Evolutionary conservation across 30 jellyfish, hydroid and myxozoan genomes (phyloP).

Genomic region (Aurelia coerulea): DNA sequence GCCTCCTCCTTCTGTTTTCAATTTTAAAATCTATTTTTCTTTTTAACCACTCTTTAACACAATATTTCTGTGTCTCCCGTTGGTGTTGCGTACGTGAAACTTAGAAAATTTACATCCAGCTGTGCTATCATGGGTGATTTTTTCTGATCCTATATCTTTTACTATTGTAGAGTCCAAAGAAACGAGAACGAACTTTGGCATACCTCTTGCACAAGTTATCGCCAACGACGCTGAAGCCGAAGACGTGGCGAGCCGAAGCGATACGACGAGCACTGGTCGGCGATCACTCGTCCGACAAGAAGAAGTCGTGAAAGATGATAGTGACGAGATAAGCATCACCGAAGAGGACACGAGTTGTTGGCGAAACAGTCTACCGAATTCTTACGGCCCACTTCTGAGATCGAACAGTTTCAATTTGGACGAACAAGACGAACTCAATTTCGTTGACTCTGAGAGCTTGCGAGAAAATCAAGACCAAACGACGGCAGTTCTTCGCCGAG

Average conservation of each 20-base stretch:
- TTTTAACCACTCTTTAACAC: no score
- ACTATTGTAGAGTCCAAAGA: conserved; percentile 39
- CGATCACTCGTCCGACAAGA: conserved; percentile 55
- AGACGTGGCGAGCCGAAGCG: conserved; percentile 52
- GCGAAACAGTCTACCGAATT: conserved; percentile 49
- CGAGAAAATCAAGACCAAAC: conserved; percentile 17
- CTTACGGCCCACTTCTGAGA: conserved; percentile 40
- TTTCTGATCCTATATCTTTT: background rate
- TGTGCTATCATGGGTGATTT: no score
- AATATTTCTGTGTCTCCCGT: no score
- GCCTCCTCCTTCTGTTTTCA: no score
- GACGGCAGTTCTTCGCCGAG: conserved; percentile 45
- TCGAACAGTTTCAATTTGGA: conserved; percentile 55
- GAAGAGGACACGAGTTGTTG: conserved; percentile 22
- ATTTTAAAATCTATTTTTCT: no score
- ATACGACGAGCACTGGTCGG: conserved; percentile 37
- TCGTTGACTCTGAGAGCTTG: conserved; percentile 19
- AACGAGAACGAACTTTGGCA: conserved; percentile 65
- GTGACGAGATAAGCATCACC: conserved; percentile 10
- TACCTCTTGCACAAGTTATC: conserved; percentile 87
- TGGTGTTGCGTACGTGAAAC: no score
- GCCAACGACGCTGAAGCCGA: conserved; percentile 89
- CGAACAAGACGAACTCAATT: conserved; percentile 38
- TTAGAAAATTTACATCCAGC: no score
- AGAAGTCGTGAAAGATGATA: conserved; percentile 44